Conservation (phyloP, 2,797 vertebrate species). For the Neomorphus geoffroyi region DNA sequence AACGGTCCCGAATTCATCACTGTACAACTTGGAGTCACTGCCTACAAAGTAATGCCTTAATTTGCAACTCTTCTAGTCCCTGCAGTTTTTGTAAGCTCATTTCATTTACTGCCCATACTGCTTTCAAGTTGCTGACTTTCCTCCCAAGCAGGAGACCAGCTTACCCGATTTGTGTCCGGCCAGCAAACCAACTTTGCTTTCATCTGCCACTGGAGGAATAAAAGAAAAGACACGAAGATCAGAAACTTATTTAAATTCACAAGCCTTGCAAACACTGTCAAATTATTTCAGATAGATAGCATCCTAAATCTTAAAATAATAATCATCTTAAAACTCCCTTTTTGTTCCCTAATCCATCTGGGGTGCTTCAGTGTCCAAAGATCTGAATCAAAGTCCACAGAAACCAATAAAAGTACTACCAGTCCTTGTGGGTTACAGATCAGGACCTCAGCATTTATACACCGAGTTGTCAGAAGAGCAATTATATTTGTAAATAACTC, state of each 20-base stretch:
- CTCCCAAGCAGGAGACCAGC: slow-evolving; percentile 51
- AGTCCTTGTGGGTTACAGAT: slow-evolving; percentile 32
- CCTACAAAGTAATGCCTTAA: slow-evolving; percentile 52
- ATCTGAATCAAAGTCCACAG: slow-evolving; percentile 30
- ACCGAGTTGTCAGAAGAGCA: slow-evolving; percentile 25
- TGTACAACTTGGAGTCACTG: slow-evolving; percentile 38
- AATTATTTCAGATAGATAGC: slow-evolving; percentile 48
- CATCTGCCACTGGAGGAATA: slow-evolving; percentile 86
- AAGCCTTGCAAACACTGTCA: slow-evolving; percentile 42
- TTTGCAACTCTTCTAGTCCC: slow-evolving; percentile 58
- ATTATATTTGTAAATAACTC: slow-evolving; percentile 51
- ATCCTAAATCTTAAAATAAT: slow-evolving; percentile 52
- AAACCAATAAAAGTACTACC: slow-evolving; percentile 25
- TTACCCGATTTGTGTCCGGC: slow-evolving; percentile 81
- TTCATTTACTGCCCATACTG: slow-evolving; percentile 58
- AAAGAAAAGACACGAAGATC: slow-evolving; percentile 64
- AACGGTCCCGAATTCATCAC: slow-evolving; percentile 39
- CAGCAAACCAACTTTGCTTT: slow-evolving; percentile 88
- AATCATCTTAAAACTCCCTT: slow-evolving; percentile 17
- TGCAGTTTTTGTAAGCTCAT: slow-evolving; percentile 41
- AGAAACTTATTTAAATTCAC: slow-evolving; percentile 59
- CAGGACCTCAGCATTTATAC: slow-evolving; percentile 25
- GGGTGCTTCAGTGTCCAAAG: neutral
- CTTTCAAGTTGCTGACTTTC: slow-evolving; percentile 35
- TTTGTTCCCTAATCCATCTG: neutral